Evolutionary conservation across 2,888 invertebrate species (phyloP), one percentile per base, ranked within the genome.

Genomic region (Panzeria rudis): DNA sequence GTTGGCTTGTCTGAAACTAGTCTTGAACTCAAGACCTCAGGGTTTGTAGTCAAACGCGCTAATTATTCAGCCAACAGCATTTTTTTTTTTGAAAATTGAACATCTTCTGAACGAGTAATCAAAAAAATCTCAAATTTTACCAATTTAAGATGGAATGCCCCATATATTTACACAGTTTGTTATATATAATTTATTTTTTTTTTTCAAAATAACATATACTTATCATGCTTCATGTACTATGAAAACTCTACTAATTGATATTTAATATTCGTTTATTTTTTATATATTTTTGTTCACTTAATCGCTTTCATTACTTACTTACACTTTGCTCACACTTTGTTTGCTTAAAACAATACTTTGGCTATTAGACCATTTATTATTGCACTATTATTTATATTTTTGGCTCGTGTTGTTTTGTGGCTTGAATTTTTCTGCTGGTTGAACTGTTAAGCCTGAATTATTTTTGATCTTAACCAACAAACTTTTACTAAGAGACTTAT

Each of bases 201-300:
- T n/a, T n/a, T n/a, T n/a, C n/a, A n/a, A n/a, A n/a, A n/a, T n/a
- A n/a, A n/a, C n/a, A n/a, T n/a, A 38, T 41, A 25, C 8, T 20
- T 61, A 41, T 69, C 81, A 84, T 81, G 84, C 80, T 81, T 61
- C 52, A 20, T 77, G 84, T 77, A 77, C 52, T 81, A 47, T 81
- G 80, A 77, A 81, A 84, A 61, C 72, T 68, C 44, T 54, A 38
- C 81, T 84, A 77, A 84, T 81, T 77, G 47, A 20, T 77, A 32
- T 81, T 76, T 52, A 84, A 68, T 61, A 68, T 47, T 83, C 72
- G 54, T 38, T 38, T 54, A 17, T 38, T 56, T 41, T 35, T 25
- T n/a, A n/a, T n/a, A n/a, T n/a, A n/a, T n/a, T 52, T 32, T 71
- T 54, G 38, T 56, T 54, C 35, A 41, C 13, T 72, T 61, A 73